Base-by-base conservation (phyloP, 2,113 vertebrate genomes). In the Carassius gibelio region DNA sequence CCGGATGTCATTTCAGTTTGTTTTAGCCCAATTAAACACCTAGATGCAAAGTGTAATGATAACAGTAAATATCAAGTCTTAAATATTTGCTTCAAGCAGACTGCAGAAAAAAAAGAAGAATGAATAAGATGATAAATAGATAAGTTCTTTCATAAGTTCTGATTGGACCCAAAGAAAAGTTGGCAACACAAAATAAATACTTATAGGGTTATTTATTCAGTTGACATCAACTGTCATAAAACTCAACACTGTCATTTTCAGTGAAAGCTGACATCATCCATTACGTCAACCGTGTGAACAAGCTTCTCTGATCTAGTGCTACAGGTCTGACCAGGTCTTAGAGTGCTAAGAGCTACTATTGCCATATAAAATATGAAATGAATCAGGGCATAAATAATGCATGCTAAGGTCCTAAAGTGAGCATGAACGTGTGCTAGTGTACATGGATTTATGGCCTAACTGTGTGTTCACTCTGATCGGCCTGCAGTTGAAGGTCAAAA, bases 401-500 rank as follows among this genome's bases (percentile, higher is more conserved):
- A 34, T 57, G 26, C 36, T 48, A 26, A 30, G 4, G 26, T 55
- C 10, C 17, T 23, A n/a, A 74, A 72, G n/a, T 68, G n/a, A 68
- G 68, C 62, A 8, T 52, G 81, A 52, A 82, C 4, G 11, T 71
- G 66, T 71, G 66, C 36, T 42, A 10, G 21, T 68, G 59, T 26
- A 71, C 19, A 26, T 42, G 50, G 21, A 83, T 72, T 82, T 55
- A 69, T 57, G 13, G 0, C 19, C 11, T 30, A 55, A 82, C 64
- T 50, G 8, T 68, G 45, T 71, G 38, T 50, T 23, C 30, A 66
- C 5, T 81, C n/a, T 50, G 15, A 21, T 21, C 17, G 26, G 62
- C 17, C 62, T 69, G 69, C 42, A 81, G 64, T 26, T 69, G 26
- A 21, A 59, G 55, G 80, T 69, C 45, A 52, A 68, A 81, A 62